Conservation (phyloP, 1,140 invertebrate species). For the Copidosoma floridanum region DNA sequence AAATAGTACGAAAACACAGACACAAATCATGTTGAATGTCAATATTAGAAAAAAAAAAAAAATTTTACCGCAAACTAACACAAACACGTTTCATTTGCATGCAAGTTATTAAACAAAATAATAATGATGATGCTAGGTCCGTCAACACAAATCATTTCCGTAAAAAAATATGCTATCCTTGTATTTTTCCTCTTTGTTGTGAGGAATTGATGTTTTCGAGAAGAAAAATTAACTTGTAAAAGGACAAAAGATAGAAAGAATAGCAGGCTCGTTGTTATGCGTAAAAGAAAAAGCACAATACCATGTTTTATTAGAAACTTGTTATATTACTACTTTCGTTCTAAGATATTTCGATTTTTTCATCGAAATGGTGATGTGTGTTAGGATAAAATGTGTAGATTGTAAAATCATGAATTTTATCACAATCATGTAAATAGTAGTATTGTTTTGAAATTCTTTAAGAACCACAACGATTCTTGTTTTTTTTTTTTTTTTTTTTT, state of each 20-base stretch:
- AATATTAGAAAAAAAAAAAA: no score
- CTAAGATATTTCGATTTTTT: no score
- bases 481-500: slow-evolving; percentile 1
- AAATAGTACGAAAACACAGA: not conserved
- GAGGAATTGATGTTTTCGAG: slow-evolving; percentile 21
- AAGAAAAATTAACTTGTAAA: no score
- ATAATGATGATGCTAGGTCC: not conserved
- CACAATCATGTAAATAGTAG: not conserved
- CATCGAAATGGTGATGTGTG: no score
- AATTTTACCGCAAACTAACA: not conserved
- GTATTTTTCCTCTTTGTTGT: slow-evolving; percentile 9
- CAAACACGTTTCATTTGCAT: slow-evolving; percentile 9
- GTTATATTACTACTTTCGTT: not conserved
- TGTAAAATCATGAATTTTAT: not conserved
- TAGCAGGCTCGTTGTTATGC: slow-evolving; percentile 1
- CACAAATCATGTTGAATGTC: slow-evolving; percentile 7
- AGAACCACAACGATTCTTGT: not conserved
- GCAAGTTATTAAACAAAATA: slow-evolving; percentile 3
- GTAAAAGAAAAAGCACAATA: slow-evolving; percentile 8
- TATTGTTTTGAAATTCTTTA: not conserved
- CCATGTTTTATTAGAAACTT: slow-evolving; percentile 1
- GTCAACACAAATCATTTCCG: not conserved
- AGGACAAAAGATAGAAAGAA: no score
- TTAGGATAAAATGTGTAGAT: not conserved
- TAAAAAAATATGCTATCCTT: not conserved